Evolutionary conservation across 2,113 vertebrate species (phyloP).

Genomic region (Myotis brandtii): DNA sequence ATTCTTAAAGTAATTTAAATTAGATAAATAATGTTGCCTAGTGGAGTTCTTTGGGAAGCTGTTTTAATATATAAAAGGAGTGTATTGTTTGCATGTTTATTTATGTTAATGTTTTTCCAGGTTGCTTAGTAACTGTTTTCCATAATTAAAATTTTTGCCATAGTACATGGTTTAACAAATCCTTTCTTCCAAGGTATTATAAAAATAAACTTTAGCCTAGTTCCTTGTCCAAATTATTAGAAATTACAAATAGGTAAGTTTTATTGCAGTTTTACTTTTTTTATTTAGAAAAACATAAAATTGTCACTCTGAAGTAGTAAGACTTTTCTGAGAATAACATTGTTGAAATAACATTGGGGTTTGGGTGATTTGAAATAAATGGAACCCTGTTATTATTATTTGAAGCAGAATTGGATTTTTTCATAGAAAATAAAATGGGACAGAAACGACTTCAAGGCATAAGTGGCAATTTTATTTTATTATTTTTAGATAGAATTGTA

Average conservation of each 20-base stretch:
- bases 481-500: slow-evolving; percentile 40
- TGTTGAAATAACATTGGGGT: slow-evolving; percentile 74
- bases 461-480: slow-evolving; percentile 53
- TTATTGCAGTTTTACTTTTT: slow-evolving; percentile 66
- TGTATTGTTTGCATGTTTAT: slow-evolving; percentile 36
- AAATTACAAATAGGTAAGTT: slow-evolving; percentile 51
- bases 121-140: slow-evolving; percentile 59
- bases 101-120: slow-evolving; percentile 38
- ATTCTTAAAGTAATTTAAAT: slow-evolving; percentile 40
- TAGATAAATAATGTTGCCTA: slow-evolving; percentile 20
- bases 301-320: slow-evolving; percentile 78
- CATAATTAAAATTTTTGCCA: slow-evolving; percentile 56
- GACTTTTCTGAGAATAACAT: slow-evolving; percentile 81
- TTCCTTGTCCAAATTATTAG: slow-evolving; percentile 55
- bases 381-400: slow-evolving; percentile 74
- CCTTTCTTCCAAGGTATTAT: neutral
- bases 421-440: slow-evolving; percentile 74
- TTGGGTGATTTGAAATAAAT: slow-evolving; percentile 79
- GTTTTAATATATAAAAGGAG: slow-evolving; percentile 10
- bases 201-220: slow-evolving; percentile 47
- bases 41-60: neutral
- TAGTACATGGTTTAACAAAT: slow-evolving; percentile 47
- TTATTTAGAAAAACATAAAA: slow-evolving; percentile 79
- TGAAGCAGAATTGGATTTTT: slow-evolving; percentile 73
- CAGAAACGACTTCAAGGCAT: slow-evolving; percentile 58